phyloP scores from a whole-genome alignment of 2,797 vertebrate species.

The Chiroxiphia lanceolata region DNA sequence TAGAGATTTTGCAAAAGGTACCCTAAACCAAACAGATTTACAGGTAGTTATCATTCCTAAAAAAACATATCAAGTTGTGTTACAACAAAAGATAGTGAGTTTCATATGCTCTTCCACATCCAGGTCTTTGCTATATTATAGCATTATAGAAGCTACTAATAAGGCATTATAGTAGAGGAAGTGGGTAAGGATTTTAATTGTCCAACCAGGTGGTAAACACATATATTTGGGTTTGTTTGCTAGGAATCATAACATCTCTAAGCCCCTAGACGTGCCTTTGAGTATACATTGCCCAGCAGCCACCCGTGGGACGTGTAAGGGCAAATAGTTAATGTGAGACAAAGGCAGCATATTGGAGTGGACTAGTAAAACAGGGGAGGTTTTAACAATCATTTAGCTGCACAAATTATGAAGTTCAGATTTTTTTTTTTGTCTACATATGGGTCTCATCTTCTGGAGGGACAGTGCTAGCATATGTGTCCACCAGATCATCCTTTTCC shows the following conservation, averaged over 20 bases:
- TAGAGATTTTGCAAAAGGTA: background rate
- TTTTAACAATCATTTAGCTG: background rate
- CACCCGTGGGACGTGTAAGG: no score
- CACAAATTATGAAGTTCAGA: background rate
- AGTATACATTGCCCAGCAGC: background rate
- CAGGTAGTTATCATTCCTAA: background rate
- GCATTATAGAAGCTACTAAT: background rate
- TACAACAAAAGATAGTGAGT: background rate
- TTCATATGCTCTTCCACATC: background rate
- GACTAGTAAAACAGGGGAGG: background rate
- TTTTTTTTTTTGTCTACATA: background rate
- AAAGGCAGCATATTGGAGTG: background rate
- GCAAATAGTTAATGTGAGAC: background rate
- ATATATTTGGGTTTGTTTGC: background rate
- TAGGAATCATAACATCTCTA: background rate
- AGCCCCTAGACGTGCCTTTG: background rate
- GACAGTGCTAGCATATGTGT: background rate
- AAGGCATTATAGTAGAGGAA: background rate
- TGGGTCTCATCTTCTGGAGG: background rate
- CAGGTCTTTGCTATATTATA: background rate
- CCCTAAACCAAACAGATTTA: background rate
- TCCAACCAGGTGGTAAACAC: background rate
- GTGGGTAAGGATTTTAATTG: background rate
- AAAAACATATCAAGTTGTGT: background rate
- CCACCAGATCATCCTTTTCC: background rate